These are phyloP conservation scores for Cirrhinus mrigala DNA, from an alignment of 2,797 vertebrate genomes.

Conservation along the genomic window DNA sequence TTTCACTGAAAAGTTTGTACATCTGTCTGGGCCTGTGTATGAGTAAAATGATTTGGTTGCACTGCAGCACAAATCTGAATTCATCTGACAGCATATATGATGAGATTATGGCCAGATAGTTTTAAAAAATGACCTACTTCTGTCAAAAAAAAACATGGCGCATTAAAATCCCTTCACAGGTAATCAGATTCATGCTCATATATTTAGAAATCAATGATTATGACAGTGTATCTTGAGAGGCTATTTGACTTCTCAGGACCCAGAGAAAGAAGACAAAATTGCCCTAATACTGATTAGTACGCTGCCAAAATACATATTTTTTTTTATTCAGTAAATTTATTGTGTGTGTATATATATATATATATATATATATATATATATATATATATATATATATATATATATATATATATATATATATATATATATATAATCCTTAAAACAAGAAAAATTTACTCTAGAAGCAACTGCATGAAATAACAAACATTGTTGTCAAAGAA, in stretches of 20 bases:
- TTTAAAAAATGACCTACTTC: background rate
- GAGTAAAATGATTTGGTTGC: background rate
- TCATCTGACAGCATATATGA: background rate
- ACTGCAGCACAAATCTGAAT: background rate
- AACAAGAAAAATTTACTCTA: slow-evolving; percentile 40
- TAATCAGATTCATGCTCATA: background rate
- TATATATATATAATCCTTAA: slow-evolving; percentile 58
- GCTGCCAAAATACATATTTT: background rate
- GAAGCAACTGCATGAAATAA: background rate
- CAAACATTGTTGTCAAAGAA: background rate
- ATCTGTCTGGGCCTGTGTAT: background rate
- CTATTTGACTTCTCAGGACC: slow-evolving; percentile 17
- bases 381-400: background rate
- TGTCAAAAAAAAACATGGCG: background rate
- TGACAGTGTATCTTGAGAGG: slow-evolving; percentile 6
- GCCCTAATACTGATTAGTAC: slow-evolving; percentile 72
- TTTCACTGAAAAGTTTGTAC: background rate
- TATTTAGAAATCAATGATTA: slow-evolving; percentile 15
- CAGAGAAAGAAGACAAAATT: slow-evolving; percentile 47
- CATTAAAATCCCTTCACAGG: background rate
- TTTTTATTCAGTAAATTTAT: background rate
- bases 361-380: slow-evolving; percentile 55
- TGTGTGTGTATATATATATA: background rate
- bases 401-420: slow-evolving; percentile 49
- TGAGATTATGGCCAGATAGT: background rate